A percentile compares a stretch with the other conserved stretches of the same genome.
These are phyloP conservation scores for Sebastes itinus DNA, from an alignment of 2,797 vertebrate genomes.

Conservation along the genomic window DNA sequence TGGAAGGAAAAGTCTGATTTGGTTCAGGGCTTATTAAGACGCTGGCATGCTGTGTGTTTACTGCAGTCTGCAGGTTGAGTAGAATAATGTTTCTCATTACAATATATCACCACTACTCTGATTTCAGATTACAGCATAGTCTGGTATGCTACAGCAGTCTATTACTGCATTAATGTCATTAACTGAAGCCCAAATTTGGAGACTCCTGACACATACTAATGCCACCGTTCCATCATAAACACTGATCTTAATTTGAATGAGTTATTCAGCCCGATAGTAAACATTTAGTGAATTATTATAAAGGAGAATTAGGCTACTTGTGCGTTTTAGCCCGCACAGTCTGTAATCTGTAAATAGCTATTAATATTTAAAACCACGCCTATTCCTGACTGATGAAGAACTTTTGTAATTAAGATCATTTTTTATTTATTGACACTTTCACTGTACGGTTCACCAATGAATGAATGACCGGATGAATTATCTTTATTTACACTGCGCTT, in stretches of 20 bases:
- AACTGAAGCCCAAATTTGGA: no score
- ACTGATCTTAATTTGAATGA: no score
- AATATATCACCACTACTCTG: not conserved
- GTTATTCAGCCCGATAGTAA: not conserved
- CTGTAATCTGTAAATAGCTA: not conserved
- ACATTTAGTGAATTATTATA: not conserved
- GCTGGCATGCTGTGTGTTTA: not conserved
- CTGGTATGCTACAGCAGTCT: not conserved
- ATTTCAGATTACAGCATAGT: not conserved
- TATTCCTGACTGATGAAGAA: not conserved
- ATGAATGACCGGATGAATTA: no score
- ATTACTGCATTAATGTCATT: not conserved
- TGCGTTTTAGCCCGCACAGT: not conserved
- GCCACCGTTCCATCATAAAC: no score
- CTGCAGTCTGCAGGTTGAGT: not conserved
- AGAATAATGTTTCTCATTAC: not conserved
- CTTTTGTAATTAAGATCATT: not conserved
- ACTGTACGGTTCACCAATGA: no score
- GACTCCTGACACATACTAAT: no score
- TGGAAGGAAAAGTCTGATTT: not conserved
- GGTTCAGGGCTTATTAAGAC: not conserved
- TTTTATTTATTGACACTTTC: not conserved
- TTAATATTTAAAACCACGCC: not conserved
- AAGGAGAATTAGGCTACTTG: not conserved
- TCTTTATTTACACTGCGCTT: no score